Conservation (phyloP, 2,888 invertebrate genomes). For the Bugula neritina region DNA sequence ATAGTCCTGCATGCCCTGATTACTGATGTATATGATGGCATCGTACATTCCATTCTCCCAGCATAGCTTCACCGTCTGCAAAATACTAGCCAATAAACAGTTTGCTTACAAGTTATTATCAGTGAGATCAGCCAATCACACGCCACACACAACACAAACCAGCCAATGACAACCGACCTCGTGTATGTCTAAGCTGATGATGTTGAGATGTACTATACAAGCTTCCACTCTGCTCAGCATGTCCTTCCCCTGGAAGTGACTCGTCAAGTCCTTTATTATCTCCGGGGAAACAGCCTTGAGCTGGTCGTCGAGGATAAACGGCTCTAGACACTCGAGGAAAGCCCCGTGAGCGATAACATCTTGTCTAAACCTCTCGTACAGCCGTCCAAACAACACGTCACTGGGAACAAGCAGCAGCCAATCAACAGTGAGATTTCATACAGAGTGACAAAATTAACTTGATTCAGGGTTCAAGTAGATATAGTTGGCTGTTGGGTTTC, state of each 20-base stretch:
- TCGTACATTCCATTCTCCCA: conserved; percentile 63
- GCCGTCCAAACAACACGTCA: conserved; percentile 55
- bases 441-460: too few relatives aligned
- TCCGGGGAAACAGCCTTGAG: conserved; percentile 62
- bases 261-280: conserved; percentile 68
- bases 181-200: conserved; percentile 70
- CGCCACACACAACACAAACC: too few relatives aligned
- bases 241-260: conserved; percentile 62
- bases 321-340: conserved; percentile 67
- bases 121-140: not conserved
- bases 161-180: conserved; percentile 60
- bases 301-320: conserved; percentile 64
- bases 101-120: too few relatives aligned
- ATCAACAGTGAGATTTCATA: too few relatives aligned
- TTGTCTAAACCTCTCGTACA: conserved; percentile 62
- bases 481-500: too few relatives aligned
- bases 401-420: too few relatives aligned
- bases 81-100: too few relatives aligned
- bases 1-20: conserved; percentile 70
- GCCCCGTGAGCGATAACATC: conserved; percentile 62
- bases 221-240: conserved; percentile 65
- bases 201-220: conserved; percentile 67
- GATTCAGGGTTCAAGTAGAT: too few relatives aligned
- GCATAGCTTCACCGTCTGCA: conserved; percentile 59
- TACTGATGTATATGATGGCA: conserved; percentile 70